Evolutionary conservation across 2,888 invertebrate genomes (phyloP), one percentile per base, ranked within the genome.

Genomic region (Leptinotarsa haldemani): DNA sequence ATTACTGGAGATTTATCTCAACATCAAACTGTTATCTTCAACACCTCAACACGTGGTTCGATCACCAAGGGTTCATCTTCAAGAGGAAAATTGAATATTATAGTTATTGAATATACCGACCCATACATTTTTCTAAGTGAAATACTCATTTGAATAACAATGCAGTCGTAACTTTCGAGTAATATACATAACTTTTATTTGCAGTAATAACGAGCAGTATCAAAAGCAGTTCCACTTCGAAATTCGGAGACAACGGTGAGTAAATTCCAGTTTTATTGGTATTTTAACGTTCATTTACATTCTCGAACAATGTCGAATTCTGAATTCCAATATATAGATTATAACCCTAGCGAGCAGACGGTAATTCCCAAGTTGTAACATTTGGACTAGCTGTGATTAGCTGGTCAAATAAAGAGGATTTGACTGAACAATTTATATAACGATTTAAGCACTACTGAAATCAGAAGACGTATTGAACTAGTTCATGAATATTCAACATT

Each of bases 191-290:
- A 12, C 50, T 70, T 74, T 74, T 1, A 30, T 78, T 71, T 70
- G 68, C 81, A 82, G 82, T 82, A 78, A 82, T 82, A 74, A 80
- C 81, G 9, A 79, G 79, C 74, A 81, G 79, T 71, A 77, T 77
- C 65, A 78, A 75, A 72, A 81, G 79, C 68, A 78, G 78, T 20
- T 47, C 79, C 5, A 66, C 73, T 25, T 71, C 79, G 20, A 52
- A 77, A 30, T 78, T 76, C 16, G 78, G 78, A 48, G 77, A 75
- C 66, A 78, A 78, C 48, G 78, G 81, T 82, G 67, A 81, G 80
- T 80, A 65, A 22, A 63, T 61, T 47, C 63, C 9, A 63, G 20
- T 68, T 46, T 50, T 72, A 25, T 58, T 22, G 56, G 20, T 20
- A 56, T 9, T 56, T 56, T 12, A 56, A 9, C 56, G 56, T 56